Base-by-base conservation (phyloP, 2,888 invertebrate genomes). In the Gonocerus acuteangulatus region DNA sequence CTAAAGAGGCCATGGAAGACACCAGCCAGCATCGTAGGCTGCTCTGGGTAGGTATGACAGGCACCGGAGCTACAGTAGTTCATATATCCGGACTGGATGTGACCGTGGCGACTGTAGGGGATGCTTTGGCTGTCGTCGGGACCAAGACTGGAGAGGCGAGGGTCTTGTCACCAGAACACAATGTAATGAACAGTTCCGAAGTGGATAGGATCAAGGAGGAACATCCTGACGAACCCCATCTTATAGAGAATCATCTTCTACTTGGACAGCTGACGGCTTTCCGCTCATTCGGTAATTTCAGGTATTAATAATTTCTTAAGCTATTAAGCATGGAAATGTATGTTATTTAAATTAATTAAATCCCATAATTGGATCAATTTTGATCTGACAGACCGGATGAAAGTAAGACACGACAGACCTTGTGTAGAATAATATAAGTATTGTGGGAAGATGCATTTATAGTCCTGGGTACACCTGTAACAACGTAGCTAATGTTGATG, bases 201-300 rank as follows among this genome's bases (percentile, higher is more conserved):
- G 83, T 95, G 0, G 82, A 86, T 65, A 79, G 97, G 69, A 86
- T 99, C 64, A 77, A 88, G 66, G 79, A 78, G 16, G 89, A 90
- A 68, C 99, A 99, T 79, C 97, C 97, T 0, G 77, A 80, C n/a
- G 82, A 79, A 66, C 96, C 84, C 64, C 88, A 89, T 32, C 84
- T 93, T 1, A 86, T 99, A 58, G 83, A 85, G 72, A 83, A 88
- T 75, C 92, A 92, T 67, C 79, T 97, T 61, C 78, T 99, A 11
- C 78, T 99, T 1, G 95, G 97, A 0, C 90, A 94, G 72, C 78
- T 99, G 62, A 93, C 93, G 0, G 97, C 99, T 0, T 76, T 97
- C 27, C 81, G 99, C 47, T 91, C 97, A 2, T 82, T 99, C 70
- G 99, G 99, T 1, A 97, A 99, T 74, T 92, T 89, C 71, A 73